A percentile compares a stretch with the other conserved stretches of the same genome.
Evolutionary conservation across 2,888 invertebrate species (phyloP).

Genomic region (Perizoma affinitatum): DNA sequence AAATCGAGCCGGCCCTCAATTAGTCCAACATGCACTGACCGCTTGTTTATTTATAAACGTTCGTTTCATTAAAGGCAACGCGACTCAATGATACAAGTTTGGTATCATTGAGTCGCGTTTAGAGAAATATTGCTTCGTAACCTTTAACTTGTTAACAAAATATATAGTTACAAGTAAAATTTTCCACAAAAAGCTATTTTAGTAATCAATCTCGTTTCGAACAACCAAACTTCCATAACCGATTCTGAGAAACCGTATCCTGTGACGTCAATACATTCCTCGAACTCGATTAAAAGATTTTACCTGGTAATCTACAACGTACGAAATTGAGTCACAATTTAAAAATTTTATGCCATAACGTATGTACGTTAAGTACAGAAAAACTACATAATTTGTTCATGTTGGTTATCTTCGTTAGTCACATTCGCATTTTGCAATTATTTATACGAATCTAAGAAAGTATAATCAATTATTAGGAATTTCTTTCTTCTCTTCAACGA

Average conservation of each 20-base stretch:
- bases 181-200: conserved; percentile 52
- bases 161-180: conserved; percentile 19
- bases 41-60: conserved; percentile 45
- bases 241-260: conserved; percentile 61
- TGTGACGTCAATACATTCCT: conserved; percentile 70
- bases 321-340: conserved; percentile 1
- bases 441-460: too few relatives aligned
- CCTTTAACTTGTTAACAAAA: background rate
- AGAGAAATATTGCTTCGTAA: background rate
- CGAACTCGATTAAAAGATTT: conserved; percentile 49
- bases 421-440: too few relatives aligned
- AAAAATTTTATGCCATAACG: background rate
- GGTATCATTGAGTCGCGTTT: too few relatives aligned
- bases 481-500: too few relatives aligned
- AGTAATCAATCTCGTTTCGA: conserved; percentile 47
- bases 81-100: conserved; percentile 5
- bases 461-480: too few relatives aligned
- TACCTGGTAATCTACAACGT: conserved; percentile 11
- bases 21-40: conserved; percentile 48
- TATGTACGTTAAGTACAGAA: too few relatives aligned
- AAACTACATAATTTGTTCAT: too few relatives aligned
- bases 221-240: conserved; percentile 54
- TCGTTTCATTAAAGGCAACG: conserved; percentile 29
- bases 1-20: conserved; percentile 59
- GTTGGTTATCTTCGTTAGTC: too few relatives aligned